phyloP scores from a whole-genome alignment of 2,113 vertebrate genomes.

The Bubo blakistoni region DNA sequence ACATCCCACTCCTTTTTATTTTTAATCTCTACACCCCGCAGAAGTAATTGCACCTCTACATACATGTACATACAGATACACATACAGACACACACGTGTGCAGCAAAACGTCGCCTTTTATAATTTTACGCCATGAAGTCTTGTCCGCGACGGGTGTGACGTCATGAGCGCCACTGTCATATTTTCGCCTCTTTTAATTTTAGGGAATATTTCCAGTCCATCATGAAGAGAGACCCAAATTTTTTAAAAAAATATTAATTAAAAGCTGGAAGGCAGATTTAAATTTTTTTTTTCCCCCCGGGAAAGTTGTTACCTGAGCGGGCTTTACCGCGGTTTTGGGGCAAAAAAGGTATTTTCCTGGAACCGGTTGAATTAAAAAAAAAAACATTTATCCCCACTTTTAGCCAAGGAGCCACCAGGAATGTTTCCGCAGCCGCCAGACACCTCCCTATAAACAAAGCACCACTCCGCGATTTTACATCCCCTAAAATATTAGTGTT shows the following conservation, averaged over 20 bases:
- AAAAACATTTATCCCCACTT: neutral
- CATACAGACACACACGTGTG: neutral
- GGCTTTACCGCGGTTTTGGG: neutral
- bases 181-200: neutral
- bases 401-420: neutral
- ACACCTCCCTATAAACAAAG: neutral
- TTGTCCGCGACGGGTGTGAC: conserved; percentile 32
- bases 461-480: neutral
- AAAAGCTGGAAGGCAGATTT: neutral
- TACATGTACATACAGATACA: fast-evolving
- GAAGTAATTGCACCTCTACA: neutral
- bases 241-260: neutral
- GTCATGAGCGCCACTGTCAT: conserved; percentile 12
- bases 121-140: conserved; percentile 4
- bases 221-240: neutral
- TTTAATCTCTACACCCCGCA: neutral
- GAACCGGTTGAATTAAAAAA: fast-evolving
- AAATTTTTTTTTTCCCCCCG: fast-evolving
- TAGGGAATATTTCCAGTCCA: neutral
- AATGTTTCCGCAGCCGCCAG: neutral
- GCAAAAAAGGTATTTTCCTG: neutral
- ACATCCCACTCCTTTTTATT: conserved; percentile 31
- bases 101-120: neutral
- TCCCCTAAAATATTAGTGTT: neutral
- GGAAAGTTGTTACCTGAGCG: neutral